Conservation (phyloP, 2,113 vertebrate species). For the Lampris megalopsis region DNA sequence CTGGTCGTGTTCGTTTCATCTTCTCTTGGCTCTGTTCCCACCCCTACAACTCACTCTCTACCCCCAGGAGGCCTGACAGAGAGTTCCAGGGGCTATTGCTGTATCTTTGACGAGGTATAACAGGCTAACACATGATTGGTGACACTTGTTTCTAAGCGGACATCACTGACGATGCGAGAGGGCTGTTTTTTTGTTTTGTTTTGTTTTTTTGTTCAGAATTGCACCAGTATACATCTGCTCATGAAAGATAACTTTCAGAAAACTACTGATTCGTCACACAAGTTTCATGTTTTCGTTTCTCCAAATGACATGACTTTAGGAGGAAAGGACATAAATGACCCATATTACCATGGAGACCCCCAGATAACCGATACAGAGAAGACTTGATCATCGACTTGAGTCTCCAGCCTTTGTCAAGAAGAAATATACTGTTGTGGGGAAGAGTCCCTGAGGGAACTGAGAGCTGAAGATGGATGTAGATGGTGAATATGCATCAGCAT, state of each 20-base stretch:
- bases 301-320: slow-evolving; percentile 57
- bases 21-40: slow-evolving; percentile 75
- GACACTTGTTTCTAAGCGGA: slow-evolving; percentile 49
- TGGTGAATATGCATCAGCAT: slow-evolving; percentile 54
- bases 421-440: slow-evolving; percentile 59
- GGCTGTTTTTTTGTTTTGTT: slow-evolving; percentile 34
- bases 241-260: slow-evolving; percentile 45
- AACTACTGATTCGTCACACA: slow-evolving; percentile 55
- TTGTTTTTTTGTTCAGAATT: slow-evolving; percentile 58
- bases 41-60: slow-evolving; percentile 39
- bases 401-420: slow-evolving; percentile 48
- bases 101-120: slow-evolving; percentile 79
- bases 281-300: slow-evolving; percentile 34
- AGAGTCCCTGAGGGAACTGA: slow-evolving; percentile 74
- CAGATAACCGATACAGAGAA: slow-evolving; percentile 44
- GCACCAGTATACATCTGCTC: slow-evolving; percentile 46
- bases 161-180: slow-evolving; percentile 58
- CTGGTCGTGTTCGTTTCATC: slow-evolving; percentile 70
- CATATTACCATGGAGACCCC: slow-evolving; percentile 46
- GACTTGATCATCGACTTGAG: slow-evolving; percentile 42
- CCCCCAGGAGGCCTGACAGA: slow-evolving; percentile 49
- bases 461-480: slow-evolving; percentile 50
- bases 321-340: slow-evolving; percentile 45
- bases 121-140: slow-evolving; percentile 73
- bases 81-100: slow-evolving; percentile 76